Evolutionary conservation across 2,113 vertebrate genomes (phyloP), one percentile per base, ranked within the genome.

Genomic region (Arenaria interpres): DNA sequence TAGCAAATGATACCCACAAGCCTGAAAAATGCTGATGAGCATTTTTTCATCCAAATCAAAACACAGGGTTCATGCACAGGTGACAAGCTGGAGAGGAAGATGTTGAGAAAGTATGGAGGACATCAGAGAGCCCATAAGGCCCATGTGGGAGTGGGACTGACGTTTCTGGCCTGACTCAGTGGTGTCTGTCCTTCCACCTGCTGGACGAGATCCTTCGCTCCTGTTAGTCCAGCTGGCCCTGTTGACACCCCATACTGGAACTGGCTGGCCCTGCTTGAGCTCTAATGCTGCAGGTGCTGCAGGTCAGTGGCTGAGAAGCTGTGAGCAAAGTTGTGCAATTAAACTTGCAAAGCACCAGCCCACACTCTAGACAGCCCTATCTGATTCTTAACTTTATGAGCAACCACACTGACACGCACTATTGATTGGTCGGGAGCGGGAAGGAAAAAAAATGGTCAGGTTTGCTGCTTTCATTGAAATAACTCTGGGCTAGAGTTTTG

Each of bases 281-380:
- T 51, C 32, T 63, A 85, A 66, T 32, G 56, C 71, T 85, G 72
- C 0, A 19, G 33, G 59, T 90, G 71, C 88, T 91, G 59, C 71
- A 82, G 95, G 89, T 85, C 94, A 96, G 80, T 2, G 24, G 43
- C 64, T 71, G 86, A 4, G 7, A 80, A 94, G 88, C 85, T 85
- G 76, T 48, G 67, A 93, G 82, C 66, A 35, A 66, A 72, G n/a
- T 69, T 95, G 94, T 62, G 92, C 27, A 97, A 94, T 91, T 75
- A 22, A 90, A 93, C 71, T 95, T 95, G 96, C 95, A 93, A 92
- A 95, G 95, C 74, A 73, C 7, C 86, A 87, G 35, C 97, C 96
- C 86, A 96, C 94, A 43, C 77, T 92, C 39, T 75, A 82, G 59
- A 4, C 76, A 68, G 92, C 48, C 22, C 56, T 89, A 67, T 88